phyloP scores from a whole-genome alignment of 2,888 invertebrate genomes.

The Sinelater perroti region DNA sequence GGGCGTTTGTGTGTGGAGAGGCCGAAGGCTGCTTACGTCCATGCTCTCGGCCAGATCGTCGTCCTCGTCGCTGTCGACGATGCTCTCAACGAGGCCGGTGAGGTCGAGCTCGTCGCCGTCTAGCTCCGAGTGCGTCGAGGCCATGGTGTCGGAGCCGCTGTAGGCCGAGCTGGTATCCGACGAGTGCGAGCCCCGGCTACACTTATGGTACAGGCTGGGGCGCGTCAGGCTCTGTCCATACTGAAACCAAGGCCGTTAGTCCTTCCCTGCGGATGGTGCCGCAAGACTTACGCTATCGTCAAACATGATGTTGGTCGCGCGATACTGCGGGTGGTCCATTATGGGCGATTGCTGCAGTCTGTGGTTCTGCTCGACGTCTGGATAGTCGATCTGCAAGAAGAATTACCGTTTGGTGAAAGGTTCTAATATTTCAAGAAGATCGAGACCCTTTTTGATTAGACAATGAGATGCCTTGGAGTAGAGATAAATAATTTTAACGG shows the following conservation, averaged over 20 bases:
- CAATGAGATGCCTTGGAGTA: too few species aligned
- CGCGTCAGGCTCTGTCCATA: constrained; percentile 57
- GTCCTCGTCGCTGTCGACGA: constrained; percentile 95
- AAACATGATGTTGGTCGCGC: constrained; percentile 57
- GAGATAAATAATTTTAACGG: too few species aligned
- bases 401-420: constrained; percentile 5
- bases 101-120: constrained; percentile 87
- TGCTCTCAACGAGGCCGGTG: constrained; percentile 92
- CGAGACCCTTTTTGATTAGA: too few species aligned
- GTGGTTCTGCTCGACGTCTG: constrained; percentile 63
- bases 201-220: constrained; percentile 85
- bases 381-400: constrained; percentile 74
- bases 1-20: background rate
- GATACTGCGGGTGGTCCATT: constrained; percentile 58
- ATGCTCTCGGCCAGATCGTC: constrained; percentile 91
- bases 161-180: constrained; percentile 97
- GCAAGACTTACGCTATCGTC: constrained; percentile 54
- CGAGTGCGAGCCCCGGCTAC: constrained; percentile 82
- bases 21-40: constrained; percentile 67
- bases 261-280: too few species aligned
- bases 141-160: constrained; percentile 96
- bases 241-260: constrained; percentile 36
- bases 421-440: too few species aligned
- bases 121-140: constrained; percentile 86
- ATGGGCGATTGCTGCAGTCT: constrained; percentile 55